Evolutionary conservation across 2,888 invertebrate species (phyloP), one percentile per base, ranked within the genome.

Genomic region (Ceratothoa steindachneri): DNA sequence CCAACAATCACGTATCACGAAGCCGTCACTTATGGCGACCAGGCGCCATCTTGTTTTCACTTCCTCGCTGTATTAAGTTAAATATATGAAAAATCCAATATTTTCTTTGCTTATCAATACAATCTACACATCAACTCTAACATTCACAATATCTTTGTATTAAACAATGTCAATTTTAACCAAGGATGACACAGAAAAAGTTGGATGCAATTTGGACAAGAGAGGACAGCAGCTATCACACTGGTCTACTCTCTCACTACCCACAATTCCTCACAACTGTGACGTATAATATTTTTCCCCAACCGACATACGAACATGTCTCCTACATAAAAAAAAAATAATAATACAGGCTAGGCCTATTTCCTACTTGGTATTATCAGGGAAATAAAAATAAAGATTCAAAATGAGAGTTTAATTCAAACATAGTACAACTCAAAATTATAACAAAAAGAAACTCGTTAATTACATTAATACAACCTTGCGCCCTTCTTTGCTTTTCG

Each of bases 401-500:
- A n/a, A n/a, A n/a, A n/a, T n/a, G n/a, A n/a, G n/a, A n/a, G n/a
- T n/a, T n/a, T n/a, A n/a, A n/a, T n/a, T n/a, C n/a, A n/a, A n/a
- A n/a, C n/a, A n/a, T n/a, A n/a, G n/a, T n/a, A n/a, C n/a, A n/a
- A n/a, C n/a, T n/a, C n/a, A n/a, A n/a, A n/a, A n/a, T n/a, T n/a
- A n/a, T n/a, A n/a, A n/a, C n/a, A n/a, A n/a, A n/a, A n/a, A n/a
- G n/a, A n/a, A n/a, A n/a, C n/a, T n/a, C n/a, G n/a, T n/a, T n/a
- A n/a, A n/a, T n/a, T n/a, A n/a, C n/a, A n/a, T n/a, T n/a, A n/a
- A n/a, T n/a, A n/a, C n/a, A n/a, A n/a, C n/a, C n/a, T n/a, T n/a
- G n/a, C n/a, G n/a, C n/a, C n/a, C 86, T 92, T 90, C 82, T 91
- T 90, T 72, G 90, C 90, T 86, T 96, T 97, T 81, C 92, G 88